A percentile compares a stretch with the other conserved stretches of the same genome.
Conservation (phyloP, 1,140 invertebrate genomes). For the Telenomus remus region DNA sequence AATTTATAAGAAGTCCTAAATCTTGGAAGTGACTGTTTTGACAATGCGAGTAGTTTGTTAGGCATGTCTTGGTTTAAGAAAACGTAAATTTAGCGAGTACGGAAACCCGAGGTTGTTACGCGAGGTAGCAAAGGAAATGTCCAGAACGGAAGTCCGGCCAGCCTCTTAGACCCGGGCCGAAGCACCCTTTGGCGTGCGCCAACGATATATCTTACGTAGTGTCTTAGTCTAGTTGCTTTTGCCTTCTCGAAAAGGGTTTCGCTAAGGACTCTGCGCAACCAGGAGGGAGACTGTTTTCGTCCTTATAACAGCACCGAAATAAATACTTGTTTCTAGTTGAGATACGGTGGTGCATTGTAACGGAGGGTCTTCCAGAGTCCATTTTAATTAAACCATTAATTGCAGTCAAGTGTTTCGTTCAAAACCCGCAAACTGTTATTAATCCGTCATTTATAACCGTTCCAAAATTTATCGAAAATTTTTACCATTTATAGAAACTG, state of each 20-base stretch:
- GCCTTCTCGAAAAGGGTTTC: conserved; percentile 40
- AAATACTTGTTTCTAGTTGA: conserved; percentile 43
- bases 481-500: no score
- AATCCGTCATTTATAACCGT: no score
- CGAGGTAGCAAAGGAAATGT: conserved; percentile 56
- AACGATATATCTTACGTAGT: conserved; percentile 54
- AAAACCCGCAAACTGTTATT: no score
- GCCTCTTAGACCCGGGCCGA: conserved; percentile 49
- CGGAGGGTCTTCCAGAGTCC: conserved; percentile 22
- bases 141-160: conserved; percentile 58
- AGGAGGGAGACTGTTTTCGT: conserved; percentile 36
- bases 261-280: conserved; percentile 28
- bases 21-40: no score
- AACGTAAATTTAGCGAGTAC: conserved; percentile 56
- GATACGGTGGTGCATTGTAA: conserved; percentile 25
- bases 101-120: conserved; percentile 50
- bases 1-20: no score
- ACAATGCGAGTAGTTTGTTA: conserved; percentile 12
- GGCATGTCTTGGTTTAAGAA: conserved; percentile 47
- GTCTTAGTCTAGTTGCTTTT: conserved; percentile 27
- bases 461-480: no score
- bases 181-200: conserved; percentile 55
- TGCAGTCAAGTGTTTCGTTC: conserved; percentile 11
- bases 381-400: conserved; percentile 40
- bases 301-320: conserved; percentile 44